These are phyloP conservation scores for Adoxophyes honmai DNA, from an alignment of 1,140 invertebrate species.

Conservation along the genomic window DNA sequence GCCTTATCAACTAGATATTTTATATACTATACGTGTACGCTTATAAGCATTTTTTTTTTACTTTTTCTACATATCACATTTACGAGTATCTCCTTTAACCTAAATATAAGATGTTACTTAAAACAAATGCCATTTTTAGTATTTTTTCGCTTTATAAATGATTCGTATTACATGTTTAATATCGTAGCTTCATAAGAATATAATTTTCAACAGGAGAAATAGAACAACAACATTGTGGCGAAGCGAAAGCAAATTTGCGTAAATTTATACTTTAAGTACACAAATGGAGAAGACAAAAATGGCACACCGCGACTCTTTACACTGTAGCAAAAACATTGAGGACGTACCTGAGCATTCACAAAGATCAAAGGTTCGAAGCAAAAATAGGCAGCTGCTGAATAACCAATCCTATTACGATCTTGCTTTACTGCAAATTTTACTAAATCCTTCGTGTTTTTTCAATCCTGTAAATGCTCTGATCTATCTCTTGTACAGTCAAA, in stretches of 20 bases:
- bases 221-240: neutral
- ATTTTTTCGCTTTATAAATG: conserved; percentile 40
- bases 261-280: conserved; percentile 47
- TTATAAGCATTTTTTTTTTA: conserved; percentile 64
- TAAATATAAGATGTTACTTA: conserved; percentile 43
- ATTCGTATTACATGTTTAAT: neutral
- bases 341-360: too few species aligned
- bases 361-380: too few species aligned
- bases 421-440: too few species aligned
- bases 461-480: too few species aligned
- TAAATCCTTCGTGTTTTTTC: too few species aligned
- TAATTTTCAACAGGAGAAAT: neutral
- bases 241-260: conserved; percentile 28
- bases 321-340: too few species aligned
- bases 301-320: conserved; percentile 29
- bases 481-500: too few species aligned
- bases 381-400: too few species aligned
- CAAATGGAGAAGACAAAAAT: conserved; percentile 26
- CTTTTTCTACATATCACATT: conserved; percentile 71
- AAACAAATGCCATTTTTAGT: conserved; percentile 50
- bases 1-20: conserved; percentile 50
- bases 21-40: conserved; percentile 57
- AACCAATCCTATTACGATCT: too few species aligned
- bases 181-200: conserved; percentile 6
- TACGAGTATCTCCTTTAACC: conserved; percentile 63